Conservation (phyloP, 1,140 invertebrate species). For the Drosophila lacertosa region DNA sequence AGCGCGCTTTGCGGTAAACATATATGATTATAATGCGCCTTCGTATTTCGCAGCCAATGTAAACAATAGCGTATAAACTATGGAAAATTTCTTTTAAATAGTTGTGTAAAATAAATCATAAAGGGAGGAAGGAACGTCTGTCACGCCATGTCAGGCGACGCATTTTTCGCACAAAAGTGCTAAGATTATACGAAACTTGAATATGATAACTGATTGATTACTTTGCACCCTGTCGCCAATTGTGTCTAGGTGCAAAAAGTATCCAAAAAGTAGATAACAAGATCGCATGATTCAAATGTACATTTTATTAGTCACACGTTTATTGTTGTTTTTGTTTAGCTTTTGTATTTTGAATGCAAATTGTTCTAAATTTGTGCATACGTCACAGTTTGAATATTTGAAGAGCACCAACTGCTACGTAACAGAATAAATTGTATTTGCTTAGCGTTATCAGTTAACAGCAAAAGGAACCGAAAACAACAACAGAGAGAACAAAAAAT, state of each 20-base stretch:
- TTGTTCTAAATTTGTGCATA: not conserved
- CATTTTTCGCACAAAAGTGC: conserved; percentile 36
- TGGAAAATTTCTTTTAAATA: conserved; percentile 8
- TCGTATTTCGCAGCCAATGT: not conserved
- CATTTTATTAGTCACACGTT: conserved; percentile 34
- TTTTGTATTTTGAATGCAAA: not conserved
- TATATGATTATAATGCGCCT: not conserved
- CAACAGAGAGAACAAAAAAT: conserved; percentile 3
- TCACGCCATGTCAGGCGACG: conserved; percentile 23
- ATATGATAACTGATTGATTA: conserved; percentile 12
- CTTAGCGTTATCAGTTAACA: conserved; percentile 24
- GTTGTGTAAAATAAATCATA: not conserved
- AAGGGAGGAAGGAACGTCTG: not conserved
- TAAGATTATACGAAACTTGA: conserved; percentile 31
- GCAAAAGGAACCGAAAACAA: not conserved
- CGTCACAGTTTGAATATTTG: conserved; percentile 16
- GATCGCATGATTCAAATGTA: conserved; percentile 16
- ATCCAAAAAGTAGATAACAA: not conserved
- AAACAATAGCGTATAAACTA: not conserved
- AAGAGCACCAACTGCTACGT: conserved; percentile 20
- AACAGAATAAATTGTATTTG: conserved; percentile 18
- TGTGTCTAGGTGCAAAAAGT: not conserved
- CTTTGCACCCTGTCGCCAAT: conserved; percentile 2
- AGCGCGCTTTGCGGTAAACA: not conserved
- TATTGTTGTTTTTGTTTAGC: conserved; percentile 7